Base-by-base conservation (phyloP, 2,113 vertebrate species). In the Cheilinus undulatus region DNA sequence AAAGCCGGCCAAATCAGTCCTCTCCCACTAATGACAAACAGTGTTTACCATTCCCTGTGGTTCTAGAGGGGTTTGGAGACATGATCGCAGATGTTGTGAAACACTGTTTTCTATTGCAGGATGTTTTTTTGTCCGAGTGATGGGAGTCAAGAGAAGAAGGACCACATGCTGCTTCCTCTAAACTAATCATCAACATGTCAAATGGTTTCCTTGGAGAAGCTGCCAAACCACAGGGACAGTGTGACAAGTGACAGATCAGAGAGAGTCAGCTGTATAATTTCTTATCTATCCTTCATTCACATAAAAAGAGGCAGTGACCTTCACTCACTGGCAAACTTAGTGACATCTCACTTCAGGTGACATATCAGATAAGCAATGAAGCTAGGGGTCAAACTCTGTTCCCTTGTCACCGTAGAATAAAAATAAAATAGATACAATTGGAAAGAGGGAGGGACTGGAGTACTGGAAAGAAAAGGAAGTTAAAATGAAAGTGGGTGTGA, bases 121-220 rank as follows among this genome's bases (percentile, higher is more conserved):
- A 67, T 76, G 66, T 49, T 72, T 60, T 72, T 60, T 36, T 56
- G 42, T 60, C 15, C 2, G 0, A 49, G 66, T 30, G 40, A 27
- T 20, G 13, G 30, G 50, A 53, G 48, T 36, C 28, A 52, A 7
- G 27, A 22, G 56, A 42, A 69, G 51, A 43, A 43, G 20, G 50
- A 23, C 11, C 46, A 48, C 0, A 63, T 42, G 40, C 40, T 17
- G 15, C 3, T 42, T 40, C 30, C 28, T 38, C 27, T 30, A 30
- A 74, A 78, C 32, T 57, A 78, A 78, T 88, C 60, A 72, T 73
- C 67, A 54, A 58, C 19, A 54, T 49, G 59, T 17, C 4, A 17
- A 42, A 70, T 27, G 8, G 34, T 67, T 50, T 54, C 64, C 30
- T 32, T 23, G 22, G 59, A 52, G 66, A 74, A 19, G 60, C 54